Evolutionary conservation across 1,140 invertebrate genomes (phyloP).

Genomic region (Drosophila murphyi): DNA sequence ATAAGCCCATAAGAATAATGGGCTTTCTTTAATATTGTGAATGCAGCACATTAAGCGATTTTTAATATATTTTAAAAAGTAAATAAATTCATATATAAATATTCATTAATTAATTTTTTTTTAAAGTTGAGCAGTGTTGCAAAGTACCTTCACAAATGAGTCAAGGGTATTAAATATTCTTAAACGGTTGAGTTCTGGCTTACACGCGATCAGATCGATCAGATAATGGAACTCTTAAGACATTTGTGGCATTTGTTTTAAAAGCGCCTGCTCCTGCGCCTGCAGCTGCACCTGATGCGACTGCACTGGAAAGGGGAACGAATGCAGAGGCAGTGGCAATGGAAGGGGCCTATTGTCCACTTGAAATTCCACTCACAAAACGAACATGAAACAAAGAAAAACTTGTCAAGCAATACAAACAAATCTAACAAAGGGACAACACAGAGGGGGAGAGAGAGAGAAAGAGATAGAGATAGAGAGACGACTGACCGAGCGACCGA

Average conservation of each 20-base stretch:
- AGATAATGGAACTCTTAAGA: conserved; percentile 37
- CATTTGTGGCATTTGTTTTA: conserved; percentile 70
- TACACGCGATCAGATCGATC: conserved; percentile 24
- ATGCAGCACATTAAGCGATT: neutral
- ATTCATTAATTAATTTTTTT: neutral
- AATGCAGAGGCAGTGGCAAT: neutral
- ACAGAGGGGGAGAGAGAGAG: conserved; percentile 3
- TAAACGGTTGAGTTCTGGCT: conserved; percentile 11
- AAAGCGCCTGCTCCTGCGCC: conserved; percentile 61
- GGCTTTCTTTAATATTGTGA: conserved; percentile 15
- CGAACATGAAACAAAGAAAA: conserved; percentile 60
- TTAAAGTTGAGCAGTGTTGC: neutral
- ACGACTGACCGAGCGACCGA: conserved; percentile 10
- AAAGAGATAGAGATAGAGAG: conserved; percentile 7
- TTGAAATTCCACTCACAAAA: conserved; percentile 72
- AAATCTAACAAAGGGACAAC: conserved; percentile 73
- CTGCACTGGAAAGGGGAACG: conserved; percentile 4
- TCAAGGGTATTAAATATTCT: conserved; percentile 2
- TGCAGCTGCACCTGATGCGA: conserved; percentile 70
- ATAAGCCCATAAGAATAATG: conserved; percentile 5
- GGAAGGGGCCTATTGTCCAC: conserved; percentile 22
- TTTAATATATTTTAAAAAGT: neutral
- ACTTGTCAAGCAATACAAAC: conserved; percentile 57
- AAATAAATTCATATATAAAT: neutral
- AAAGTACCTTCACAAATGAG: neutral